Conservation (phyloP, 2,888 invertebrate species). For the Andrena camellia region DNA sequence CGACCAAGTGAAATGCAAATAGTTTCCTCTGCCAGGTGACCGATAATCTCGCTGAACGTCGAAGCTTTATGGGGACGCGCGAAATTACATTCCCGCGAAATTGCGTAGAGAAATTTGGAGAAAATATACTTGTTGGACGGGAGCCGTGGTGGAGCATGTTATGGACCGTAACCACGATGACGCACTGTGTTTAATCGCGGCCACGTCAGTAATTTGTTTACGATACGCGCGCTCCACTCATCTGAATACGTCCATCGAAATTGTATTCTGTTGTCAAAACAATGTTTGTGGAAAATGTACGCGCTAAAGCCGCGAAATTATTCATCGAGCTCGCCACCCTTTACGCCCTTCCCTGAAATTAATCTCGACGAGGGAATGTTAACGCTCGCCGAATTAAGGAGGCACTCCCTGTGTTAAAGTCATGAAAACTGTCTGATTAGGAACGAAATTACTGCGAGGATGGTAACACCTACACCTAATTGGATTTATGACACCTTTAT, state of each 20-base stretch:
- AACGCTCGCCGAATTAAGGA: not conserved
- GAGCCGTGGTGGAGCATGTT: constrained; percentile 48
- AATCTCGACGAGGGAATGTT: not conserved
- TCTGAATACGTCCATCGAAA: constrained; percentile 44
- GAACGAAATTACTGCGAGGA: not conserved
- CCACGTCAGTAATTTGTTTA: constrained; percentile 59
- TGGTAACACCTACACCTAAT: not conserved
- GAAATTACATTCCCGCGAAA: constrained; percentile 59
- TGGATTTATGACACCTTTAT: too few species aligned
- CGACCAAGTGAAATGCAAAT: constrained; percentile 48
- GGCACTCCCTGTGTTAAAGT: too few species aligned
- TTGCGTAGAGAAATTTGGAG: constrained; percentile 56
- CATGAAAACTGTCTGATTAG: not conserved
- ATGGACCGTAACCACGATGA: constrained; percentile 59
- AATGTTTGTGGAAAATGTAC: constrained; percentile 45
- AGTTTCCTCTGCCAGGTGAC: constrained; percentile 49
- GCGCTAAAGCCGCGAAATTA: constrained; percentile 28
- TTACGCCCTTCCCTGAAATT: constrained; percentile 8
- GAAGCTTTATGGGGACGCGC: constrained; percentile 36
- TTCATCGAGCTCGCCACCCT: constrained; percentile 7
- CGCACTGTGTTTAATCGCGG: constrained; percentile 65
- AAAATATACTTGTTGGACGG: constrained; percentile 62
- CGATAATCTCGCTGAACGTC: constrained; percentile 51
- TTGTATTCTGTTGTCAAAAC: constrained; percentile 48
- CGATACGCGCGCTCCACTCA: constrained; percentile 33